These are phyloP conservation scores for Cebidichthys violaceus DNA, from an alignment of 2,113 vertebrate species.

Conservation along the genomic window DNA sequence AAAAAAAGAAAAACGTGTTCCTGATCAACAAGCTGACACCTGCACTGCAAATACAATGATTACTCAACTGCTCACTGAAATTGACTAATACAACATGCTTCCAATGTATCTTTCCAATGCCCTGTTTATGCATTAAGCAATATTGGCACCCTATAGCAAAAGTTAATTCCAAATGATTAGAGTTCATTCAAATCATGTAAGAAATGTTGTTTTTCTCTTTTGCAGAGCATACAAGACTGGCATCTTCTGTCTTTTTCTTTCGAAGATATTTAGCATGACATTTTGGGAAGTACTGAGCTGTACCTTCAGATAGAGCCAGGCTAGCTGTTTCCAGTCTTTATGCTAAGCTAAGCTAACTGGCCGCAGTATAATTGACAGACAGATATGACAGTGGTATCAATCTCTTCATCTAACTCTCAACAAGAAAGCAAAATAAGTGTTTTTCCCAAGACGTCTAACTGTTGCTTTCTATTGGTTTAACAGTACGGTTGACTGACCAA, in stretches of 20 bases:
- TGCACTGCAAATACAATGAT: constrained; percentile 34
- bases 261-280: background rate
- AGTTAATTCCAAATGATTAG: background rate
- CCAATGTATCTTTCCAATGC: background rate
- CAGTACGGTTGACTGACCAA: background rate
- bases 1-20: background rate
- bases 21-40: constrained; percentile 44
- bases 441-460: background rate
- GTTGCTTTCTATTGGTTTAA: constrained; percentile 5
- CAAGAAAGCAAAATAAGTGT: background rate
- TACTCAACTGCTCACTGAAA: constrained; percentile 21
- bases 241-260: background rate
- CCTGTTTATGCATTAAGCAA: background rate
- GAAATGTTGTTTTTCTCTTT: background rate
- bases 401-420: background rate
- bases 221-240: background rate
- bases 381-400: background rate
- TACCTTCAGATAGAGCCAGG: background rate
- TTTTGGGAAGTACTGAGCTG: background rate
- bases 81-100: constrained; percentile 9
- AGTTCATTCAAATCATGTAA: background rate
- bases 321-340: background rate
- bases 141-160: background rate
- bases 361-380: background rate
- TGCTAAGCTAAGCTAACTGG: constrained; percentile 4